Base-by-base conservation (phyloP, 2,797 vertebrate genomes). In the Melanotaenia parkinsoni region DNA sequence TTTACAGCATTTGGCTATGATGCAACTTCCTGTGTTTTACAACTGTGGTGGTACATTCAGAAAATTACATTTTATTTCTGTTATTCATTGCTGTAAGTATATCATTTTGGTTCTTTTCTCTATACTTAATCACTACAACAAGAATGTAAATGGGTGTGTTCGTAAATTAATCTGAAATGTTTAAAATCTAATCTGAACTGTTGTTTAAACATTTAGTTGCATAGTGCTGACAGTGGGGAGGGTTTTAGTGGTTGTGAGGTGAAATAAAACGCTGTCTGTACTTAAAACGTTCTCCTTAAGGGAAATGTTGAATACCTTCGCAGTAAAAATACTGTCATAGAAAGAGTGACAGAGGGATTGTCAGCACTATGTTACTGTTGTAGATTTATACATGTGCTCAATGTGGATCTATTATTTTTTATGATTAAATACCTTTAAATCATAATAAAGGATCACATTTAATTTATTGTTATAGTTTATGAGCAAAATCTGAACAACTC, bases 161-260 rank as follows among this genome's bases (percentile, higher is more conserved):
- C 38, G 43, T 4, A 32, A 40, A 59, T 59, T 45, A 47, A 47
- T 68, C 56, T n/a, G 33, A 16, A 33, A 20, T 58, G 40, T 28
- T n/a, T 40, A 47, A 43, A 58, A 35, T 40, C 47, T 50, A 38
- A 43, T 56, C 24, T n/a, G 35, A 66, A n/a, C 54, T 40, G 11
- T 13, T 54, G 63, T 26, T 26, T 37, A 28, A 26, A 30, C 54
- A 54, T 66, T 66, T 18, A 30, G 26, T 56, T 66, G 56, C 22
- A 54, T 20, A 54, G 32, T 51, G 53, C 53, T 67, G 35, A 43
- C 26, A 22, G 64, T 9, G 30, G 24, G 64, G 5, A 7, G 18
- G 26, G 35, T 37, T 66, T 8, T 37, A 14, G n/a, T 60, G 58
- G 2, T 32, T 57, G 1, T 7, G 13, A 6, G 6, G 4, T 62